Evolutionary conservation across 2,797 vertebrate genomes (phyloP).

Genomic region (Gorsachius magnificus): DNA sequence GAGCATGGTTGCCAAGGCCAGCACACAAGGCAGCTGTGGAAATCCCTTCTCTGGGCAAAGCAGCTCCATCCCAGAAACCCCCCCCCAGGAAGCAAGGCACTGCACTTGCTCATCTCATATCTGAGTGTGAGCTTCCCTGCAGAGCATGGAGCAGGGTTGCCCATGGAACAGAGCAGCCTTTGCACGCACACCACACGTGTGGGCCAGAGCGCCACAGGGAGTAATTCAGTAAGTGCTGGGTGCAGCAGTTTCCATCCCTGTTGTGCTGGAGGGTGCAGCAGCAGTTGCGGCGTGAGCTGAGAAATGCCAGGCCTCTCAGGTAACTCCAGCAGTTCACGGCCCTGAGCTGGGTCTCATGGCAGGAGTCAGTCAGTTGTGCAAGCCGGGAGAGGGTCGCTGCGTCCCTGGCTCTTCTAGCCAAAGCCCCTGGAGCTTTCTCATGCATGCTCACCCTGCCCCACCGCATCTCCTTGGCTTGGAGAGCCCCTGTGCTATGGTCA

Average conservation of each 20-base stretch:
- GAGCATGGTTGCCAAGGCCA: background rate
- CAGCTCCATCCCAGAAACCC: background rate
- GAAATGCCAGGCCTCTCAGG: slow-evolving; percentile 7
- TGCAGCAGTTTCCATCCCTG: slow-evolving; percentile 40
- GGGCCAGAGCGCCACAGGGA: background rate
- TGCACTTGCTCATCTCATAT: background rate
- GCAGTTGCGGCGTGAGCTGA: background rate
- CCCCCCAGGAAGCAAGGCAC: background rate
- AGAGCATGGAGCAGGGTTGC: background rate
- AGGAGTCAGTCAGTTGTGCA: background rate
- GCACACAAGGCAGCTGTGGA: background rate
- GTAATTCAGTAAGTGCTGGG: background rate
- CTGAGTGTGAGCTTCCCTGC: background rate
- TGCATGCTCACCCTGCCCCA: background rate
- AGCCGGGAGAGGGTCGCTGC: background rate
- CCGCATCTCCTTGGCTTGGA: background rate
- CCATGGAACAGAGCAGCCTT: background rate
- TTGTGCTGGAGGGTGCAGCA: background rate
- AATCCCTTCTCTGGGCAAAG: background rate
- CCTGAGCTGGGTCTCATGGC: slow-evolving; percentile 10
- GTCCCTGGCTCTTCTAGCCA: background rate
- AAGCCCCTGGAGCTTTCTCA: background rate
- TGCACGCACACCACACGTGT: background rate
- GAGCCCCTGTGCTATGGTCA: background rate
- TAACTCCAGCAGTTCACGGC: background rate